These are phyloP conservation scores for Drosophila anomalata DNA, from an alignment of 2,888 invertebrate species.

Conservation along the genomic window DNA sequence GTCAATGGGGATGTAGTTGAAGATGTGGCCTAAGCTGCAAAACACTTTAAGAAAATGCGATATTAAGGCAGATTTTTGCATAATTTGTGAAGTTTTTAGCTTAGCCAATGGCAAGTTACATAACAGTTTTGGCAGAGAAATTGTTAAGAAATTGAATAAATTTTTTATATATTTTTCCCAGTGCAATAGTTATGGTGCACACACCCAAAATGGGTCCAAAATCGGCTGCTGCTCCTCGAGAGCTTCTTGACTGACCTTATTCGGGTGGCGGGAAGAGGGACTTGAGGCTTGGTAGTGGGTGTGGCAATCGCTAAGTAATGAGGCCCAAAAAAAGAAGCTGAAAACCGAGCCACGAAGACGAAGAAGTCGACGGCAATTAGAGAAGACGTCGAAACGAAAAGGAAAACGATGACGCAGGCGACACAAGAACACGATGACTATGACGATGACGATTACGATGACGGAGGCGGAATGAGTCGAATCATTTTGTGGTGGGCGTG, in stretches of 20 bases:
- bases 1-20: slow-evolving; percentile 26
- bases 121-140: background rate
- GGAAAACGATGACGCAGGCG: slow-evolving; percentile 23
- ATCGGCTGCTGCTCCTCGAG: slow-evolving; percentile 20
- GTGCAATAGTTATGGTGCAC: slow-evolving; percentile 9
- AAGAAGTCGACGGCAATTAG: slow-evolving; percentile 65
- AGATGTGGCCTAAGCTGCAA: background rate
- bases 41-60: background rate
- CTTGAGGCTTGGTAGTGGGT: slow-evolving; percentile 3
- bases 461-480: slow-evolving; percentile 50
- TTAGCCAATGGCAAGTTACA: background rate
- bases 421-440: slow-evolving; percentile 28
- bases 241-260: slow-evolving; percentile 49
- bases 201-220: slow-evolving; percentile 15
- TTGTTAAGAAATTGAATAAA: background rate
- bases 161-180: background rate
- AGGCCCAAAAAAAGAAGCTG: slow-evolving; percentile 43
- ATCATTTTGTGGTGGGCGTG: slow-evolving; percentile 43
- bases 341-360: slow-evolving; percentile 7
- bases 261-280: slow-evolving; percentile 26
- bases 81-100: background rate
- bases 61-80: background rate
- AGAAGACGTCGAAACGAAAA: slow-evolving; percentile 35
- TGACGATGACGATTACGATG: slow-evolving; percentile 18
- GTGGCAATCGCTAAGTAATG: slow-evolving; percentile 65